Conservation (phyloP, 2,113 vertebrate species). For the Scatophagus argus region DNA sequence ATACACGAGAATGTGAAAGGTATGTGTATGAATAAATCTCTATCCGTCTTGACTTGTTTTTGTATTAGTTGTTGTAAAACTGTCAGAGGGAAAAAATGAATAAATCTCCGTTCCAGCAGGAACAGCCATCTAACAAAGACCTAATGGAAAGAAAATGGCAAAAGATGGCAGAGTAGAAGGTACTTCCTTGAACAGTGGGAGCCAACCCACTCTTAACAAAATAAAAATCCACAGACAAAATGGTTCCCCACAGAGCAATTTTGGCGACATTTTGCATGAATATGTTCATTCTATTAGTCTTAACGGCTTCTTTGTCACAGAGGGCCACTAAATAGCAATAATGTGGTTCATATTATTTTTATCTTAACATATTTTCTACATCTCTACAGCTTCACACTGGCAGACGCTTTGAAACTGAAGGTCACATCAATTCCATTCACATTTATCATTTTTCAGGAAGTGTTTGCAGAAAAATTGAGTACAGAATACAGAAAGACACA, state of each 20-base stretch:
- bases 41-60: neutral
- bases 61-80: neutral
- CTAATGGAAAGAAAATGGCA: neutral
- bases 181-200: neutral
- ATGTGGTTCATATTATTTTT: conserved; percentile 13
- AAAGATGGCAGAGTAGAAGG: neutral
- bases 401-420: neutral
- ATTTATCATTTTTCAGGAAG: neutral
- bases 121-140: neutral
- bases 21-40: neutral
- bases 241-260: conserved; percentile 22
- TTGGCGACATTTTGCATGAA: conserved; percentile 21
- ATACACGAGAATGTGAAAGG: neutral
- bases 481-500: neutral
- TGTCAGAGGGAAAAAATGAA: neutral
- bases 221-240: conserved; percentile 19
- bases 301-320: conserved; percentile 26
- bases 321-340: conserved; percentile 9
- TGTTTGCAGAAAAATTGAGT: neutral
- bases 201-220: conserved; percentile 18
- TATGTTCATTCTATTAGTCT: conserved; percentile 14
- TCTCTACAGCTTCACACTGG: neutral
- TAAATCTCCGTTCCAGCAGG: neutral
- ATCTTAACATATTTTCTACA: neutral
- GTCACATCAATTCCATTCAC: neutral